phyloP scores from a whole-genome alignment of 2,113 vertebrate genomes.

The Prunella fulvescens region DNA sequence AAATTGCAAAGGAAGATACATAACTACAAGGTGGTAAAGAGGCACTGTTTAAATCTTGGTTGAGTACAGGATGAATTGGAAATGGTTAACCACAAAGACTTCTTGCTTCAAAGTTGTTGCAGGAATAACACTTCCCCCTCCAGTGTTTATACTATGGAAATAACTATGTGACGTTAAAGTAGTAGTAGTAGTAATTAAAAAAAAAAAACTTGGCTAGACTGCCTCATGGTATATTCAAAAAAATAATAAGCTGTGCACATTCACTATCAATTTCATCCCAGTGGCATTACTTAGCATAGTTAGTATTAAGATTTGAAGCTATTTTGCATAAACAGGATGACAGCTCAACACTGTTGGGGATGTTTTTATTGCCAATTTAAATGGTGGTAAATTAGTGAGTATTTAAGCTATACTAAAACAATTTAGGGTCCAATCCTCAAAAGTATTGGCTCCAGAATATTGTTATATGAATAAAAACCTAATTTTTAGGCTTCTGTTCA shows the following conservation, averaged over 20 bases:
- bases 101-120: slow-evolving; percentile 50
- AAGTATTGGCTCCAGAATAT: slow-evolving; percentile 59
- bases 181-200: slow-evolving; percentile 58
- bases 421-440: slow-evolving; percentile 55
- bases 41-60: slow-evolving; percentile 38
- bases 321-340: slow-evolving; percentile 45
- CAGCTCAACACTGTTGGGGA: slow-evolving; percentile 18
- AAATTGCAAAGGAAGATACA: neutral
- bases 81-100: slow-evolving; percentile 39
- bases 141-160: slow-evolving; percentile 21
- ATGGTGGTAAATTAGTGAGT: slow-evolving; percentile 60
- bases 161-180: slow-evolving; percentile 1
- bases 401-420: slow-evolving; percentile 65
- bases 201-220: slow-evolving; percentile 42
- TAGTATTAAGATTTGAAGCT: slow-evolving; percentile 26
- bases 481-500: neutral
- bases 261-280: neutral
- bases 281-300: neutral
- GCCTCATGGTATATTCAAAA: neutral
- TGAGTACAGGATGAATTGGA: neutral
- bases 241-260: neutral
- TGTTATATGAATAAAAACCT: neutral
- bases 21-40: neutral
- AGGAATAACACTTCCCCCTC: slow-evolving; percentile 15
- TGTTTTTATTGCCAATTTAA: slow-evolving; percentile 66